Percentiles rank a stretch among this genome's conserved stretches.
These are phyloP conservation scores for Trichomalopsis sarcophagae DNA, from an alignment of 1,140 invertebrate species.

Conservation along the genomic window DNA sequence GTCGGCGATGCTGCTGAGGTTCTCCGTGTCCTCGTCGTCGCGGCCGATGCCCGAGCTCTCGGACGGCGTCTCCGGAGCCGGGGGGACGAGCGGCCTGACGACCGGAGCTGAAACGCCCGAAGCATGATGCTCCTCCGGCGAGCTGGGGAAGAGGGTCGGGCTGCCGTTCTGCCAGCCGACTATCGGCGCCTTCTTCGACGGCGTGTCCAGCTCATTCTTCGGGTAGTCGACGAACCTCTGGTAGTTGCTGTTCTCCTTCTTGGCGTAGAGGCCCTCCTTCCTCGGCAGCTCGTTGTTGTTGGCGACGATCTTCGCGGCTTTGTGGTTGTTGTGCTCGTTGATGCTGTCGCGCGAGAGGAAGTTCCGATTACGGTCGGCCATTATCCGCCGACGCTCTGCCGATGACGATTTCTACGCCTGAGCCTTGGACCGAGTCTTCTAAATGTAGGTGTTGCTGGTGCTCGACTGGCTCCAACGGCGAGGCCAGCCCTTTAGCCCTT, in stretches of 20 bases:
- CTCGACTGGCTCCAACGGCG: slow-evolving; percentile 68
- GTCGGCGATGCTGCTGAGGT: slow-evolving; percentile 63
- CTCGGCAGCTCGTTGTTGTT: slow-evolving; percentile 24
- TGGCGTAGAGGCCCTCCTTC: slow-evolving; percentile 55
- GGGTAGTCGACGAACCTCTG: slow-evolving; percentile 49
- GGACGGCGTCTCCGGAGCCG: slow-evolving; percentile 52
- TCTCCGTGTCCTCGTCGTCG: slow-evolving; percentile 60
- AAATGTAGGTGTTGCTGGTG: slow-evolving; percentile 64
- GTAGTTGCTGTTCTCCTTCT: slow-evolving; percentile 54
- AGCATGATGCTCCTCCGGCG: slow-evolving; percentile 56
- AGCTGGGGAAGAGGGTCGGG: slow-evolving; percentile 60
- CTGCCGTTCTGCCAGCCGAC: slow-evolving; percentile 68
- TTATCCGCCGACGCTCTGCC: slow-evolving; percentile 15
- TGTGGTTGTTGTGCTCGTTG: slow-evolving; percentile 37
- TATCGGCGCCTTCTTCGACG: slow-evolving; percentile 62
- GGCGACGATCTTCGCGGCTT: slow-evolving; percentile 10
- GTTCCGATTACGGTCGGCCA: slow-evolving; percentile 61
- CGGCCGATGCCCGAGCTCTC: slow-evolving; percentile 62
- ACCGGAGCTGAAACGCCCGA: slow-evolving; percentile 5
- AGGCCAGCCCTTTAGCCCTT: slow-evolving; percentile 69
- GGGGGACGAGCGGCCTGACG: neutral
- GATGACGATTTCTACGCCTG: neutral
- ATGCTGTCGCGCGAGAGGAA: slow-evolving; percentile 48
- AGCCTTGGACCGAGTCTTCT: slow-evolving; percentile 51
- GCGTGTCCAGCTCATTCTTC: slow-evolving; percentile 13